Conservation (phyloP, 2,888 invertebrate genomes). For the Apantesis nais region DNA sequence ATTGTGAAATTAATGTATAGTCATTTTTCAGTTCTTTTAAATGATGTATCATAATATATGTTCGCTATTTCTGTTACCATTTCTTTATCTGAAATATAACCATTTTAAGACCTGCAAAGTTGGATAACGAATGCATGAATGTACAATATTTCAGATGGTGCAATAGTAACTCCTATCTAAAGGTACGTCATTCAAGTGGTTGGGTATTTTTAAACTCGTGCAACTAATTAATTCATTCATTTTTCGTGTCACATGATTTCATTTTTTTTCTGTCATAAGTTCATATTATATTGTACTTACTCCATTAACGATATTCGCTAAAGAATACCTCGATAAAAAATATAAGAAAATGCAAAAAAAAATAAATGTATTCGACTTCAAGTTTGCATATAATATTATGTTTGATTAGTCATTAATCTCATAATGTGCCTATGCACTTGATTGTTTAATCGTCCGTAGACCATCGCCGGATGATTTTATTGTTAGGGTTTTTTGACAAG, state of each 20-base stretch:
- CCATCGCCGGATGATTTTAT: slow-evolving; percentile 62
- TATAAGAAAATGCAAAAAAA: slow-evolving; percentile 74
- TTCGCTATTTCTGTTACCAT: slow-evolving; percentile 59
- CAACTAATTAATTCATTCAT: slow-evolving; percentile 70
- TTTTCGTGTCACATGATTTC: slow-evolving; percentile 69
- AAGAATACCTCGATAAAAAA: slow-evolving; percentile 73
- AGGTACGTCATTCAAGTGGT: slow-evolving; percentile 69
- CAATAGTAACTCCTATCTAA: slow-evolving; percentile 55
- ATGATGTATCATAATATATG: slow-evolving; percentile 63
- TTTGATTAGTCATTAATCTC: slow-evolving; percentile 78
- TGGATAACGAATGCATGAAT: slow-evolving; percentile 35
- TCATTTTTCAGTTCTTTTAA: slow-evolving; percentile 67
- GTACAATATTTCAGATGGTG: slow-evolving; percentile 54
- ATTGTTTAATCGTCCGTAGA: slow-evolving; percentile 57
- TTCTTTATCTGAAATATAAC: slow-evolving; percentile 61
- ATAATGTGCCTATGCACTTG: slow-evolving; percentile 82
- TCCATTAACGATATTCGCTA: slow-evolving; percentile 82
- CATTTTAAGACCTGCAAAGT: slow-evolving; percentile 25
- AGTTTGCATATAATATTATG: slow-evolving; percentile 81
- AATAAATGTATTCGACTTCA: slow-evolving; percentile 62
- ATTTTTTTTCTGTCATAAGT: slow-evolving; percentile 75
- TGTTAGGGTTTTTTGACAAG: slow-evolving; percentile 55
- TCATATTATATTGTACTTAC: slow-evolving; percentile 84
- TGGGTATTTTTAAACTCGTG: slow-evolving; percentile 75
- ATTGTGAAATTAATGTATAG: slow-evolving; percentile 76